Conservation (phyloP, 2,888 invertebrate genomes). For the Platycheirus albimanus region DNA sequence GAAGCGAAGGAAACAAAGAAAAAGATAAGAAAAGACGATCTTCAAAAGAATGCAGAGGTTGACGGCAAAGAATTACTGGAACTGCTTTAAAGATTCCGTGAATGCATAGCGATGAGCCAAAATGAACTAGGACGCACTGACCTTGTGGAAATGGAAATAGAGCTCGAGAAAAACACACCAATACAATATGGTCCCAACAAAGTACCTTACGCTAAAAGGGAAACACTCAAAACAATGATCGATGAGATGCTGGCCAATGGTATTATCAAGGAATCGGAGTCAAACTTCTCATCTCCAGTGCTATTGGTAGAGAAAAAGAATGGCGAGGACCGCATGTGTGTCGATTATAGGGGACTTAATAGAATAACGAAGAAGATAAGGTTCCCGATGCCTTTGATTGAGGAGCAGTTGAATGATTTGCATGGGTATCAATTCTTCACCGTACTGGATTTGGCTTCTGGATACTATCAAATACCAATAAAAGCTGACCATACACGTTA, state of each 20-base stretch:
- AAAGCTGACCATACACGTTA: background rate
- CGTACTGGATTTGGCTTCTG: background rate
- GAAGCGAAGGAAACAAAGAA: background rate
- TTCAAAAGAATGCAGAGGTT: conserved; percentile 2
- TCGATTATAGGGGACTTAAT: conserved; percentile 17
- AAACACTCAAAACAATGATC: conserved; percentile 11
- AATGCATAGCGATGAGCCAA: conserved; percentile 10
- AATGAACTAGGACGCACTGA: conserved; percentile 8
- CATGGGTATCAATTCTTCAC: conserved; percentile 1
- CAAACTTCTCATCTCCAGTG: conserved; percentile 24
- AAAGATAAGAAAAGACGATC: background rate
- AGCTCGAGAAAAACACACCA: conserved; percentile 1
- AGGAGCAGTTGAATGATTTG: conserved; percentile 4
- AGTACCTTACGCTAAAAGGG: conserved; percentile 21
- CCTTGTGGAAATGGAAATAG: background rate
- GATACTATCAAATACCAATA: background rate
- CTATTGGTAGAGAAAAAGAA: conserved; percentile 12
- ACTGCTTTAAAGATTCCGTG: background rate
- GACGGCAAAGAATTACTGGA: background rate
- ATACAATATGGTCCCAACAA: conserved; percentile 12
- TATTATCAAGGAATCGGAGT: conserved; percentile 10
- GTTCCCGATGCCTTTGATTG: background rate
- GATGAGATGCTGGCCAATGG: conserved; percentile 7
- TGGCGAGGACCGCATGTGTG: conserved; percentile 24
- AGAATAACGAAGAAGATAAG: conserved; percentile 1